These are phyloP conservation scores for Cheilosia grossa DNA, from an alignment of 2,888 invertebrate genomes.

Conservation along the genomic window DNA sequence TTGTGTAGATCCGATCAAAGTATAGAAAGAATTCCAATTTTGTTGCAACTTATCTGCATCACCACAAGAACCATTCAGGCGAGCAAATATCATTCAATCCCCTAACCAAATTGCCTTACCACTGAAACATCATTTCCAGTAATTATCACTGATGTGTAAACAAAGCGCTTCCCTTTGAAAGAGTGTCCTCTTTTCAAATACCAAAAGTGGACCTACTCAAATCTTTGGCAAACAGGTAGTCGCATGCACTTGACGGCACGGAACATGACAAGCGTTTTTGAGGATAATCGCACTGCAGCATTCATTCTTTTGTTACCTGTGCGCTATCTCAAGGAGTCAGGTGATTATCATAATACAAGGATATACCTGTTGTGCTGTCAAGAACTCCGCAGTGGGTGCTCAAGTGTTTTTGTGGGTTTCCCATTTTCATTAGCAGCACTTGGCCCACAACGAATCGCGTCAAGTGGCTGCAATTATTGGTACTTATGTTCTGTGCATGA, in stretches of 20 bases:
- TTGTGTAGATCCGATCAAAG: no score
- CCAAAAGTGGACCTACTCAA: conserved; percentile 42
- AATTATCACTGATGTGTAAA: conserved; percentile 35
- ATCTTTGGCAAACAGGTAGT: conserved; percentile 64
- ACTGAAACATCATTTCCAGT: conserved; percentile 29
- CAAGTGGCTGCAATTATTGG: conserved; percentile 36
- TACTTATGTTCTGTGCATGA: not conserved
- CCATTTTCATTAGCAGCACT: conserved; percentile 20
- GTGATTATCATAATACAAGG: conserved; percentile 63
- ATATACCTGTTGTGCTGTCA: conserved; percentile 43
- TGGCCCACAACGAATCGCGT: conserved; percentile 12
- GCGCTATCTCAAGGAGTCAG: conserved; percentile 67
- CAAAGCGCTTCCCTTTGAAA: conserved; percentile 52
- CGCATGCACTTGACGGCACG: conserved; percentile 44
- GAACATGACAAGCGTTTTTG: conserved; percentile 39
- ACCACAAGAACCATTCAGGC: no score
- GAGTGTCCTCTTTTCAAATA: conserved; percentile 8
- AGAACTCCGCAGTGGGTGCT: conserved; percentile 52
- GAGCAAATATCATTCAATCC: no score
- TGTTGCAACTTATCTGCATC: no score
- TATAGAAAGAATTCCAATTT: no score
- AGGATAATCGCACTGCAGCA: conserved; percentile 48
- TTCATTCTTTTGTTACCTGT: conserved; percentile 63
- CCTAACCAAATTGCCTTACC: not conserved
- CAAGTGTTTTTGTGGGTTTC: conserved; percentile 68